Evolutionary conservation across 92 coral and sea anemone species (phyloP), one percentile per base, ranked within the genome.

Genomic region (Porites lobata): DNA sequence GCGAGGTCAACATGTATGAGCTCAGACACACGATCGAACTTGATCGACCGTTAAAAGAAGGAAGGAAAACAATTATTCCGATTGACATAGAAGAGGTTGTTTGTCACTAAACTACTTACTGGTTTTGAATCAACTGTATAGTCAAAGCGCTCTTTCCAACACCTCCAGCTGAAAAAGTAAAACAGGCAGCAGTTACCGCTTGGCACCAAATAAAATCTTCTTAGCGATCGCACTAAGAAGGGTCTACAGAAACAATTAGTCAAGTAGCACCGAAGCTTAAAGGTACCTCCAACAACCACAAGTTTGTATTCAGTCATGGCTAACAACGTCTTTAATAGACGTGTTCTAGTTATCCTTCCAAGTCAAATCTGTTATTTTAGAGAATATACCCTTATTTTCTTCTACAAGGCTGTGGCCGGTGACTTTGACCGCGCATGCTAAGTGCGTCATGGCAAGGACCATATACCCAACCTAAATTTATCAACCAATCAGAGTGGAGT

Each of bases 61-160:
- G 61, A 10, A 56, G 61, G 3, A 56, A 56, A 10, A 56, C 11
- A 56, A 9, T 10, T 14, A 56, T 56, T 10, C 15, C 15, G 13
- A 56, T 10, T 56, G 13, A 14, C 61, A 56, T 56, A 14, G 3
- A 56, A 56, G 61, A 10, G 61, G 61, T 10, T 56, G 61, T 10
- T 56, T 56, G 61, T 56, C 11, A 38, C 62, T 56, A 18, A 29
- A 24, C 8, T 15, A 95, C 99, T 96, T 74, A 96, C 99, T 96
- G 99, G 78, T 96, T 96, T 80, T 96, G 99, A n/a, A 96, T 96
- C 7, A 96, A 98, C 86, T 96, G 99, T 56, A 96, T 96, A 14
- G 99, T 96, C 90, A 96, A 86, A 3, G 99, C 99, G 76, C 99
- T 96, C 63, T 96, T 96, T 50, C 99, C 99, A 66, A 96, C 99